phyloP scores from a whole-genome alignment of 2,113 vertebrate species.

The Abramis brama region DNA sequence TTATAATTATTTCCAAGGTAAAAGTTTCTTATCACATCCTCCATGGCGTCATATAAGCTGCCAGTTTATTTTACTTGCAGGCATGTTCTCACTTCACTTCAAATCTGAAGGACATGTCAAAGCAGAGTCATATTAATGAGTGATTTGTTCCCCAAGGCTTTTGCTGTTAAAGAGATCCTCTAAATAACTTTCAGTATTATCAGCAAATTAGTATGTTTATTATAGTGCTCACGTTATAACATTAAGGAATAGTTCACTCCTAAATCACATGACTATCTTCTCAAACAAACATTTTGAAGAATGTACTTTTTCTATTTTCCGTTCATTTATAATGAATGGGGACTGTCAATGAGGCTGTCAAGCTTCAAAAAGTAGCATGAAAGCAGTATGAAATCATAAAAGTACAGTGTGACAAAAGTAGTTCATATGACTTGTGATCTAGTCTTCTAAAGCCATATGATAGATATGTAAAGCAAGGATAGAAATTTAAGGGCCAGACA shows the following conservation, averaged over 20 bases:
- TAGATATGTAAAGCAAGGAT: background rate
- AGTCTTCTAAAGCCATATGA: background rate
- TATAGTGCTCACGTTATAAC: background rate
- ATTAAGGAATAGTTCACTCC: background rate
- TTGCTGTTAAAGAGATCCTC: background rate
- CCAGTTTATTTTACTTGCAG: background rate
- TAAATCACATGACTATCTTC: background rate
- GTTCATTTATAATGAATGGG: background rate
- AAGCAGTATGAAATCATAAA: background rate
- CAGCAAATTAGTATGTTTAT: background rate
- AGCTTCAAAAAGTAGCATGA: background rate
- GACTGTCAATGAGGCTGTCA: background rate
- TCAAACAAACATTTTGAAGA: background rate
- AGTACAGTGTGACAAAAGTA: background rate
- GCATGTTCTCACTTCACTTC: conserved; percentile 12
- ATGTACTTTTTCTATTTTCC: background rate
- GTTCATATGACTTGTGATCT: background rate
- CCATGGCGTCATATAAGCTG: background rate
- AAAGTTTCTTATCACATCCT: conserved; percentile 17
- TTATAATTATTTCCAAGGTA: conserved; percentile 4
- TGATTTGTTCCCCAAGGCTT: conserved; percentile 13
- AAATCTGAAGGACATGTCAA: conserved; percentile 7
- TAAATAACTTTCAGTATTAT: background rate
- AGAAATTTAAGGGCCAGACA: background rate
- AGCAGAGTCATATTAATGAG: background rate